These are phyloP conservation scores for Ormyrus thymus DNA, from an alignment of 2,888 invertebrate species.

Conservation along the genomic window DNA sequence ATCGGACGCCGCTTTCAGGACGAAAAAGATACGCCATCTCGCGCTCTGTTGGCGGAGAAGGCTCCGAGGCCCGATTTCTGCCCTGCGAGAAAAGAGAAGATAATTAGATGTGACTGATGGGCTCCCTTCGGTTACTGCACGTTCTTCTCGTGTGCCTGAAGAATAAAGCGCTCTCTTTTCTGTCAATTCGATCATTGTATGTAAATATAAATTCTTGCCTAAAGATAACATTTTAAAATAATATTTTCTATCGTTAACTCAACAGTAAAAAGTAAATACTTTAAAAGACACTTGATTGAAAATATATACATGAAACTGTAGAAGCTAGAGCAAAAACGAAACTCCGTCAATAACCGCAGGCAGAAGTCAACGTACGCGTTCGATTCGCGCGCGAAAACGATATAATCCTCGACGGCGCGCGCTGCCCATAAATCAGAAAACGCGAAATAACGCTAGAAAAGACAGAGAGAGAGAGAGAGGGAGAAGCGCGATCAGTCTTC, in stretches of 20 bases:
- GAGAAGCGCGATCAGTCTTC: slow-evolving; percentile 1
- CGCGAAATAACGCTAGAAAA: slow-evolving; percentile 23
- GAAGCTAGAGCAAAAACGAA: not conserved
- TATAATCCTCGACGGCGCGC: not conserved
- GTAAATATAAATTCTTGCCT: too few species aligned
- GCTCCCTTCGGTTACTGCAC: too few species aligned
- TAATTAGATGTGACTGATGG: too few species aligned
- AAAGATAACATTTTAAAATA: too few species aligned
- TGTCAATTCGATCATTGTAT: too few species aligned
- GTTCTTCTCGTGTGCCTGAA: too few species aligned
- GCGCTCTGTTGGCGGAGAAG: not conserved
- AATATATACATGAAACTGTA: too few species aligned
- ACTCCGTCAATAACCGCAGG: not conserved
- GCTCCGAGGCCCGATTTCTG: not conserved
- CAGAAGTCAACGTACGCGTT: not conserved
- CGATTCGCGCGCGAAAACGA: slow-evolving; percentile 16
- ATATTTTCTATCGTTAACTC: too few species aligned
- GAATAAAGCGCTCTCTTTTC: too few species aligned
- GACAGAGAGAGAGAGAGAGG: slow-evolving; percentile 6
- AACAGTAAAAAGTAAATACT: too few species aligned
- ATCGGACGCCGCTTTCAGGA: slow-evolving; percentile 16
- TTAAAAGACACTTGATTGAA: too few species aligned
- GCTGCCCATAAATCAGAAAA: slow-evolving; percentile 21
- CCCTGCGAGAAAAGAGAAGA: too few species aligned
- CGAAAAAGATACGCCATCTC: slow-evolving; percentile 12